These are phyloP conservation scores for Arctocebus calabarensis DNA, from an alignment of 2,797 vertebrate species.

Conservation along the genomic window DNA sequence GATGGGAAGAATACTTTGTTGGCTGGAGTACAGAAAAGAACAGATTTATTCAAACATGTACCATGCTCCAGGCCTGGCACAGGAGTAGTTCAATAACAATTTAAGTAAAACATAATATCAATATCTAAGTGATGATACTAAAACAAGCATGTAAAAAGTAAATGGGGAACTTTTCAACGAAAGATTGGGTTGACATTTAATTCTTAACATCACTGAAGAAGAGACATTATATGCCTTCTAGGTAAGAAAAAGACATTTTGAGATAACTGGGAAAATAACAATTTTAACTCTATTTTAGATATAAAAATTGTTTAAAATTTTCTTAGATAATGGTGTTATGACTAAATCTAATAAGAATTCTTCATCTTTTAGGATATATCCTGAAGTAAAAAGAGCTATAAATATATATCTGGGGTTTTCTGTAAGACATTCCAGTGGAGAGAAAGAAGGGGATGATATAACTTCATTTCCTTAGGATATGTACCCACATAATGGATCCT, in stretches of 20 bases:
- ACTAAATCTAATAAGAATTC: background rate
- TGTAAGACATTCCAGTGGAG: constrained; percentile 44
- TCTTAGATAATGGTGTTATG: constrained; percentile 8
- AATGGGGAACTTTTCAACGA: constrained; percentile 1
- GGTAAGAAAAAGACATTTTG: constrained; percentile 51
- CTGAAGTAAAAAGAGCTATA: background rate
- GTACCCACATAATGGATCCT: too few relatives aligned
- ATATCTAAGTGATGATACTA: constrained; percentile 13
- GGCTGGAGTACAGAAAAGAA: background rate
- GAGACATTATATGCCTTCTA: background rate
- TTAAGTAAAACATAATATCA: constrained; percentile 36
- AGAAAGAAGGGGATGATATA: constrained; percentile 26
- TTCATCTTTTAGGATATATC: constrained; percentile 25
- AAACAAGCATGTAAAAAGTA: constrained; percentile 8
- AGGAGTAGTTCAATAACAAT: constrained; percentile 36
- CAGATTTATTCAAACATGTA: background rate
- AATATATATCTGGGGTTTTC: background rate
- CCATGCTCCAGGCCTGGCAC: background rate
- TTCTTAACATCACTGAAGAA: background rate
- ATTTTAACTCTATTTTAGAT: background rate
- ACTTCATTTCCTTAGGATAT: background rate
- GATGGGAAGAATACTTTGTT: background rate
- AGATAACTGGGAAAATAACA: background rate
- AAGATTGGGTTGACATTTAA: background rate
- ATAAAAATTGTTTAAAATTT: constrained; percentile 44